Conservation (phyloP, 2,888 invertebrate species). For the Phengaris alcon region DNA sequence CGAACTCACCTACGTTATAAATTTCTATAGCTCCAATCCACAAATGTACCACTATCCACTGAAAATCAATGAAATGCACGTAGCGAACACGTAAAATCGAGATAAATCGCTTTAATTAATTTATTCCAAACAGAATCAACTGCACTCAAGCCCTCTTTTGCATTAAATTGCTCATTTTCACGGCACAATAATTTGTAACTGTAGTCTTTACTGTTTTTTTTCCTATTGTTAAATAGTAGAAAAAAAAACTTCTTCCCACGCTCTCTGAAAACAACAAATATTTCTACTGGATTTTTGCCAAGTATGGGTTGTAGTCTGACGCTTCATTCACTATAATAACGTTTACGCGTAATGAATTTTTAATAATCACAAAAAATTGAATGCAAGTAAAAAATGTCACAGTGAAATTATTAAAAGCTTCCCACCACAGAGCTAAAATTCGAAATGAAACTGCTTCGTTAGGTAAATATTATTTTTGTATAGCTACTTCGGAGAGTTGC, state of each 20-base stretch:
- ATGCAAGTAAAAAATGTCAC: not conserved
- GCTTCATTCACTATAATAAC: conserved; percentile 9
- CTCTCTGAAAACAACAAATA: conserved; percentile 64
- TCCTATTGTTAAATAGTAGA: conserved; percentile 43
- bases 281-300: conserved; percentile 50
- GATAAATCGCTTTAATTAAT: conserved; percentile 73
- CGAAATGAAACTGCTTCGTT: not conserved
- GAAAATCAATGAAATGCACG: conserved; percentile 9
- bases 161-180: conserved; percentile 75
- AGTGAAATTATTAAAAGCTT: not conserved
- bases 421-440: not conserved
- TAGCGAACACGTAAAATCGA: conserved; percentile 63
- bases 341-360: not conserved
- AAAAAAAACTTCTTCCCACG: conserved; percentile 68
- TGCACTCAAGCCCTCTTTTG: conserved; percentile 65
- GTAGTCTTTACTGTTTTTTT: conserved; percentile 68
- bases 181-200: conserved; percentile 77
- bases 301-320: conserved; percentile 3
- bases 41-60: not conserved
- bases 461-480: not conserved
- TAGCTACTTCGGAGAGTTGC: not conserved
- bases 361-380: not conserved
- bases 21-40: not conserved
- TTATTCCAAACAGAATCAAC: conserved; percentile 73
- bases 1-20: not conserved